Evolutionary conservation across 1,140 invertebrate genomes (phyloP).

Genomic region (Conus betulinus): DNA sequence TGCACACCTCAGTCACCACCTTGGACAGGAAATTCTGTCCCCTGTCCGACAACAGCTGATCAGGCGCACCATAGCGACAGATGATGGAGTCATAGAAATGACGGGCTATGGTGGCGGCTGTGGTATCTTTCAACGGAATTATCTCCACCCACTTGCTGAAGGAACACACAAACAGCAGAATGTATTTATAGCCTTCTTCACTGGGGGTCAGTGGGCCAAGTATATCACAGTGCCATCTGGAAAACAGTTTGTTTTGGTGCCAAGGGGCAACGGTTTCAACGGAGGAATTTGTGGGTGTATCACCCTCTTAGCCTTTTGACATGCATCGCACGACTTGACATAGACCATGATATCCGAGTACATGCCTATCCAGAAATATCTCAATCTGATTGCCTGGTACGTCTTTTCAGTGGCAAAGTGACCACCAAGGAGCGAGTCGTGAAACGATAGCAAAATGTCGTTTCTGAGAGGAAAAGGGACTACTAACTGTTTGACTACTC

Average conservation of each 20-base stretch:
- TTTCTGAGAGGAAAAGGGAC: background rate
- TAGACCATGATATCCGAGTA: background rate
- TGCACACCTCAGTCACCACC: too few species aligned
- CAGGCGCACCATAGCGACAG: too few species aligned
- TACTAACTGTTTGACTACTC: background rate
- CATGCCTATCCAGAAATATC: too few species aligned
- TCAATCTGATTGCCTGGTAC: too few species aligned
- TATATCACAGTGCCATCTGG: conserved; percentile 12
- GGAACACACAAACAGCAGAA: background rate
- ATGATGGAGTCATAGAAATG: background rate
- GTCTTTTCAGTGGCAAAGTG: too few species aligned
- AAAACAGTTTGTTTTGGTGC: background rate
- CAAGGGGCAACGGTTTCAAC: background rate
- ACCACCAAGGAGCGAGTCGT: too few species aligned
- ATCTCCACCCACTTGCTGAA: conserved; percentile 7
- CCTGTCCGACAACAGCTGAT: too few species aligned
- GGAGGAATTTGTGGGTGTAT: background rate
- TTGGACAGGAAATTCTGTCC: too few species aligned
- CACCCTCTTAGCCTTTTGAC: conserved; percentile 1
- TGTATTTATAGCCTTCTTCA: background rate
- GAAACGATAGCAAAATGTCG: background rate
- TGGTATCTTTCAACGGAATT: background rate
- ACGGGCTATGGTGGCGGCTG: background rate
- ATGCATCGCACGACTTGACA: conserved; percentile 1
- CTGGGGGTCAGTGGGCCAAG: background rate